phyloP scores from a whole-genome alignment of 2,888 invertebrate genomes.

The Himalopsyche anomala region DNA sequence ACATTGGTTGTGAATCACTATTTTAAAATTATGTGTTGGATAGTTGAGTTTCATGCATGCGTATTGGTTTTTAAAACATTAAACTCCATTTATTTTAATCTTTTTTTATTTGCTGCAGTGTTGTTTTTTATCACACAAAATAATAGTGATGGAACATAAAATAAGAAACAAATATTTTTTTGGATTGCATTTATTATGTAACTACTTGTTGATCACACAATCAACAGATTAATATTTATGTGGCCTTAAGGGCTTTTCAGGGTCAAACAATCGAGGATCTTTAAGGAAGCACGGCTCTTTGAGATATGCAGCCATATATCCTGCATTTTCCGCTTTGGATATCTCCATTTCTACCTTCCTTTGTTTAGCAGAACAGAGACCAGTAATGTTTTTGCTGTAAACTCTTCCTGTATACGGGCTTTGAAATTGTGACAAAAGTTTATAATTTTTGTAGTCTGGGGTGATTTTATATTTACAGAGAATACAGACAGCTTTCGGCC shows the following conservation, averaged over 20 bases:
- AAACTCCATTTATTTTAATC: too few relatives aligned
- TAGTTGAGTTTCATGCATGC: too few relatives aligned
- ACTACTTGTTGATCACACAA: constrained; percentile 47
- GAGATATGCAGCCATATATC: constrained; percentile 88
- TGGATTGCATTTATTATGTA: constrained; percentile 58
- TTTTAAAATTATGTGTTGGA: too few relatives aligned
- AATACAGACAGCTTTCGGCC: constrained; percentile 84
- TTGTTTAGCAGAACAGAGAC: constrained; percentile 91
- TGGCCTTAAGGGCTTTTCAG: constrained; percentile 87
- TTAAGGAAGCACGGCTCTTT: constrained; percentile 88
- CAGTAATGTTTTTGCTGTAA: constrained; percentile 95
- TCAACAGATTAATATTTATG: constrained; percentile 81
- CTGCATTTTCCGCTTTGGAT: constrained; percentile 84
- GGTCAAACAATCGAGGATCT: constrained; percentile 95
- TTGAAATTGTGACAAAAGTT: constrained; percentile 95
- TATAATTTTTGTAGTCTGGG: constrained; percentile 93
- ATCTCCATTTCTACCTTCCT: constrained; percentile 85
- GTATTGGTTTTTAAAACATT: too few relatives aligned
- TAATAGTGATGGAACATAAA: not conserved
- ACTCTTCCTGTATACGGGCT: constrained; percentile 95
- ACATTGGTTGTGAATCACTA: too few relatives aligned
- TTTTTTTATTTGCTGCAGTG: too few relatives aligned
- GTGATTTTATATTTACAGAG: constrained; percentile 89
- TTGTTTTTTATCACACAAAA: not conserved
- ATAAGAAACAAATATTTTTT: not conserved